phyloP scores from a whole-genome alignment of 2,113 vertebrate genomes.

The Heterocephalus glaber region DNA sequence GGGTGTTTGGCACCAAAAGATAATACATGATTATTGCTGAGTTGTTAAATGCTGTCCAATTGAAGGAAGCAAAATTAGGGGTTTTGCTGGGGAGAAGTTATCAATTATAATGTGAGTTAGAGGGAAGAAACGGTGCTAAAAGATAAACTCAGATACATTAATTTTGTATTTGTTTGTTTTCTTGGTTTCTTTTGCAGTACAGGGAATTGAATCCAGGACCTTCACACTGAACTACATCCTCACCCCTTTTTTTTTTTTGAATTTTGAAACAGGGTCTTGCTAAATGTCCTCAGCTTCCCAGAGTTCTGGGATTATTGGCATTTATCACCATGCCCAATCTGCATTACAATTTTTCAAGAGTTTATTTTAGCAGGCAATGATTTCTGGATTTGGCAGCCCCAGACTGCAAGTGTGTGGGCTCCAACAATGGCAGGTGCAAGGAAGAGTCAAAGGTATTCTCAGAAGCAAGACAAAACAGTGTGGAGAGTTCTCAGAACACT shows the following conservation, averaged over 20 bases:
- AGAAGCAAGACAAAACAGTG: background rate
- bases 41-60: background rate
- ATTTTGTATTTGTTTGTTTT: background rate
- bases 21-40: background rate
- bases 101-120: background rate
- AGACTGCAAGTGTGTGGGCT: background rate
- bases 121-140: background rate
- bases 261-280: background rate
- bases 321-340: background rate
- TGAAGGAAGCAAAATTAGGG: background rate
- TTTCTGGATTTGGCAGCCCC: background rate
- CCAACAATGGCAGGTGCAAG: background rate
- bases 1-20: background rate
- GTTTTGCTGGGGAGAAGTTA: background rate
- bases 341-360: background rate
- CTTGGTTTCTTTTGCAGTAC: background rate
- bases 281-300: background rate
- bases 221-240: background rate
- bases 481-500: too few relatives aligned
- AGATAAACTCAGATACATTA: background rate
- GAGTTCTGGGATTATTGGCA: background rate
- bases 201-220: background rate
- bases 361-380: background rate
- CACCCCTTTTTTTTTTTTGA: background rate
- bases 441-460: background rate